Evolutionary conservation across 2,113 vertebrate genomes (phyloP).

Genomic region (Phalacrocorax brasilianus): DNA sequence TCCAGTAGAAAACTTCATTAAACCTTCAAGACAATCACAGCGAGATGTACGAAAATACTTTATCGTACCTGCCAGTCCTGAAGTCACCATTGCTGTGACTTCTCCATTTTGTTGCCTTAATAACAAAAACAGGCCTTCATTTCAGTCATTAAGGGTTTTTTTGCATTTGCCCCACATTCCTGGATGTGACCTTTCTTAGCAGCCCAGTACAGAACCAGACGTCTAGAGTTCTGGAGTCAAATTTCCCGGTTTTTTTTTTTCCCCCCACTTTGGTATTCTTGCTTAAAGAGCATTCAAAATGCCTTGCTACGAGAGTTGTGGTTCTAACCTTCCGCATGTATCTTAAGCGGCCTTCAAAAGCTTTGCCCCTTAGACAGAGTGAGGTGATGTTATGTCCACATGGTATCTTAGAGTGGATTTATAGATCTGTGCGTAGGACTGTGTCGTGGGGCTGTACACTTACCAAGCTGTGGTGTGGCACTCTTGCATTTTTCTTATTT

Average conservation of each 20-base stretch:
- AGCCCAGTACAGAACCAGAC: neutral
- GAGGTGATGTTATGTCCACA: neutral
- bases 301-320: neutral
- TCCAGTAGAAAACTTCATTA: neutral
- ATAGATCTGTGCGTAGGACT: neutral
- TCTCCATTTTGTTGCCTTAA: neutral
- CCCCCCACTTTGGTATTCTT: neutral
- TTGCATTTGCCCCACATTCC: neutral
- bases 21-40: neutral
- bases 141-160: neutral
- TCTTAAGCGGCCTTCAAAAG: neutral
- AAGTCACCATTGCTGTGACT: neutral
- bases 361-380: neutral
- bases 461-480: neutral
- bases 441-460: neutral
- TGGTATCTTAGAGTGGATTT: neutral
- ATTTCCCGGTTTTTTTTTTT: neutral
- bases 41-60: neutral
- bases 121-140: neutral
- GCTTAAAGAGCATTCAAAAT: neutral
- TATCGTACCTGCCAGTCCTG: neutral
- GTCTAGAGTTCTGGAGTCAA: neutral
- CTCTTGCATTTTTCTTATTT: neutral
- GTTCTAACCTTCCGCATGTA: neutral
- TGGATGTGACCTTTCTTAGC: neutral